A percentile compares a stretch with the other conserved stretches of the same genome.
These are phyloP conservation scores for Lepidothrix coronata DNA, from an alignment of 2,113 vertebrate genomes.

Conservation along the genomic window DNA sequence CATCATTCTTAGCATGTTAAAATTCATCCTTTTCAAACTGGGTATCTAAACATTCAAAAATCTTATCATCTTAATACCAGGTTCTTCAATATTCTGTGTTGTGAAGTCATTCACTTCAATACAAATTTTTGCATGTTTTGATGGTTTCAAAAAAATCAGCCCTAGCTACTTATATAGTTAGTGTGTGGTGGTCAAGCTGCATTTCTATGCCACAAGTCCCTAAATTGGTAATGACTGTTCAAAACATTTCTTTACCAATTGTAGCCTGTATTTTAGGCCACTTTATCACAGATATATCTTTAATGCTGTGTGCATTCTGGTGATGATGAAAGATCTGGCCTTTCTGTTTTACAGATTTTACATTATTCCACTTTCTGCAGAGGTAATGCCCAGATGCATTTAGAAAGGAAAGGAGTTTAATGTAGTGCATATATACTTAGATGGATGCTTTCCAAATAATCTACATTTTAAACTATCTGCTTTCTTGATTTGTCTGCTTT, in stretches of 20 bases:
- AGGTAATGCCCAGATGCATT: not conserved
- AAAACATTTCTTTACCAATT: not conserved
- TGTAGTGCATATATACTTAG: not conserved
- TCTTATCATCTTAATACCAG: not conserved
- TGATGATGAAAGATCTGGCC: not conserved
- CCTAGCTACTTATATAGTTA: not conserved
- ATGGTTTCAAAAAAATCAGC: not conserved
- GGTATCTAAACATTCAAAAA: not conserved
- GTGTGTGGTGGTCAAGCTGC: not conserved
- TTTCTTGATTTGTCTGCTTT: not conserved
- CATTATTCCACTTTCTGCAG: not conserved
- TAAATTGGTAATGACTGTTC: not conserved
- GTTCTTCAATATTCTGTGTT: not conserved
- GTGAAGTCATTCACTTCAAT: not conserved
- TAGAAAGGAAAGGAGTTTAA: not conserved
- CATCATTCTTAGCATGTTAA: not conserved
- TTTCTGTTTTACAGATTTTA: not conserved
- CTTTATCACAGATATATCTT: not conserved
- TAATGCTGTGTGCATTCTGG: not conserved
- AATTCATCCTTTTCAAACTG: not conserved
- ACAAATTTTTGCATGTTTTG: not conserved
- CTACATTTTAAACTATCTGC: not conserved
- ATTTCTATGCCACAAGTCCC: not conserved
- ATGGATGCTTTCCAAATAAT: not conserved
- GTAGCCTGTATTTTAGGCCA: not conserved